Evolutionary conservation across 1,140 invertebrate genomes (phyloP).

Genomic region (Linepithema humile): DNA sequence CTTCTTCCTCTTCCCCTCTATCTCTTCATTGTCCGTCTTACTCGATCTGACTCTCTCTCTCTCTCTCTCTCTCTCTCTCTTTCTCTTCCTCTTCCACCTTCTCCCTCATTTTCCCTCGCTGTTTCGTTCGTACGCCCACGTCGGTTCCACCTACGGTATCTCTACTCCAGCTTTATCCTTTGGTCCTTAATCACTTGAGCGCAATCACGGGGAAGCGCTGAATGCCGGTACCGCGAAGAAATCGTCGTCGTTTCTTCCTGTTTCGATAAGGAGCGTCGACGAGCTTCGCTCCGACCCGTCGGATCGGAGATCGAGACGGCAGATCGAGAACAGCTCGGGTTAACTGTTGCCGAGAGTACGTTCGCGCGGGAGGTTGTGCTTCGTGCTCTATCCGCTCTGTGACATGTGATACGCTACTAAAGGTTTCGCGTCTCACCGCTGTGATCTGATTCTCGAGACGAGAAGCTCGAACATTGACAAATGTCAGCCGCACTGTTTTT

Average conservation of each 20-base stretch:
- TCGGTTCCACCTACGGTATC: slow-evolving; percentile 21
- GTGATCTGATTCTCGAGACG: background rate
- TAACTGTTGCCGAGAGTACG: slow-evolving; percentile 21
- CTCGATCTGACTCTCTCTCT: background rate
- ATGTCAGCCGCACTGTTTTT: background rate
- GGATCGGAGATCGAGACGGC: background rate
- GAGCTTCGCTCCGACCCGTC: background rate
- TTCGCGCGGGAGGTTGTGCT: slow-evolving; percentile 10
- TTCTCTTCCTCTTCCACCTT: background rate
- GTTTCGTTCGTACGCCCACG: slow-evolving; percentile 21
- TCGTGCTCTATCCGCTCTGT: slow-evolving; percentile 9
- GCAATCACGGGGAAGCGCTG: background rate
- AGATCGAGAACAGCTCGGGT: background rate
- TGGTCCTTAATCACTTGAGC: slow-evolving; percentile 29
- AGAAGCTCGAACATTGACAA: background rate
- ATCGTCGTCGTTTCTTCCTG: slow-evolving; percentile 19
- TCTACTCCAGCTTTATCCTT: background rate
- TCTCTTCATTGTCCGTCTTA: background rate
- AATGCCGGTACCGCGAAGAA: background rate
- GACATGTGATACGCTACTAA: slow-evolving; percentile 28
- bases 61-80: background rate
- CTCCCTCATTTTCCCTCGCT: background rate
- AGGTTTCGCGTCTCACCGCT: background rate
- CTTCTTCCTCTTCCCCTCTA: background rate
- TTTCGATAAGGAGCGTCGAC: slow-evolving; percentile 26